Conservation (phyloP, 2,113 vertebrate genomes). For the Chaetodon trifascialis region DNA sequence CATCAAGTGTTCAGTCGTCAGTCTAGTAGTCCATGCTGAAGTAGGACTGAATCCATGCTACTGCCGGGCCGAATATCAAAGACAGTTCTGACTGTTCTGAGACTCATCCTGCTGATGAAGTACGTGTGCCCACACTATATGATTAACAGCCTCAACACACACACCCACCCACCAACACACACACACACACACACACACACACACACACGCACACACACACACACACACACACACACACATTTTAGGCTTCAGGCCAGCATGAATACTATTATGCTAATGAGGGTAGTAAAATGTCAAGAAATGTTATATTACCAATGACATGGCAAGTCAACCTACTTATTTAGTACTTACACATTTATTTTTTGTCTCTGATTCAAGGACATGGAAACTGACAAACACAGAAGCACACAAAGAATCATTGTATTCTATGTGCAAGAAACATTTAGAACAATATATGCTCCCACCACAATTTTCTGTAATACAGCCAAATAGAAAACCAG, state of each 20-base stretch:
- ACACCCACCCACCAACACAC: too few relatives aligned
- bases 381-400: background rate
- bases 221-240: background rate
- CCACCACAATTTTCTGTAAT: background rate
- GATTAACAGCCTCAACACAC: conserved; percentile 10
- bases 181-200: too few relatives aligned
- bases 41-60: background rate
- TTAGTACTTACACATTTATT: background rate
- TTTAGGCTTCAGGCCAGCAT: conserved; percentile 13
- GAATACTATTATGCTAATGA: conserved; percentile 15
- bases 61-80: background rate
- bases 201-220: background rate
- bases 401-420: background rate
- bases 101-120: too few relatives aligned
- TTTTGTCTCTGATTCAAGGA: background rate
- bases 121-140: too few relatives aligned
- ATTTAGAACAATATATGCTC: background rate
- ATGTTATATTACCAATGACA: conserved; percentile 8
- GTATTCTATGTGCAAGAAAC: background rate
- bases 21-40: background rate
- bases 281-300: conserved; percentile 39
- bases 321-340: background rate
- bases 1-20: background rate
- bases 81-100: background rate
- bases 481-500: background rate